A percentile compares a stretch with the other conserved stretches of the same genome.
These are phyloP conservation scores for Phengaris alcon DNA, from an alignment of 2,888 invertebrate species.

Conservation along the genomic window DNA sequence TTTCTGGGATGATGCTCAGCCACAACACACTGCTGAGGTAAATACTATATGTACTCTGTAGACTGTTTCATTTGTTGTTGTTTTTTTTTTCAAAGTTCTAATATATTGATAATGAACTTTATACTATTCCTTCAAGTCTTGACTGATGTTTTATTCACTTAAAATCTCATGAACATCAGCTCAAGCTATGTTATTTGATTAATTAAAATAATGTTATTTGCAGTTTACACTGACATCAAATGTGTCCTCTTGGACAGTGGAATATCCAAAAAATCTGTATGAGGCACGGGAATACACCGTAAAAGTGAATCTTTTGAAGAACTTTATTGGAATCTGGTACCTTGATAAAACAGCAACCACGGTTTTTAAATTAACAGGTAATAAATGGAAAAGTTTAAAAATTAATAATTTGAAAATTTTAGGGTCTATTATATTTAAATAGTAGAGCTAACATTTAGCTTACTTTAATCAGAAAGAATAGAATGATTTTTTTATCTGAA, in stretches of 20 bases:
- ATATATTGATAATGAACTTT: too few species aligned
- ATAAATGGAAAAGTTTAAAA: conserved; percentile 24
- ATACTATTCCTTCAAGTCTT: too few species aligned
- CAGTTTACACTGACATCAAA: conserved; percentile 71
- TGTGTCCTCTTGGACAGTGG: conserved; percentile 81
- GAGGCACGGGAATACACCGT: conserved; percentile 78
- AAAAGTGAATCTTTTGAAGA: conserved; percentile 75
- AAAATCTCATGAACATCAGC: too few species aligned
- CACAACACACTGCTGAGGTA: conserved; percentile 71
- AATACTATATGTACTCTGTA: conserved; percentile 30
- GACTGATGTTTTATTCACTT: too few species aligned
- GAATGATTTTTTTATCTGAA: too few species aligned
- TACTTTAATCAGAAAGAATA: too few species aligned
- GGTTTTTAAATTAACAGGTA: conserved; percentile 64
- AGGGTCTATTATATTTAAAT: too few species aligned
- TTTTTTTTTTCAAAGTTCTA: too few species aligned
- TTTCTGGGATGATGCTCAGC: conserved; percentile 82
- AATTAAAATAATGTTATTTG: conserved; percentile 22
- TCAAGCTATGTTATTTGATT: background rate
- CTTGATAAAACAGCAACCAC: conserved; percentile 46
- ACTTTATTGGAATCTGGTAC: conserved; percentile 59
- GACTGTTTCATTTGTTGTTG: too few species aligned
- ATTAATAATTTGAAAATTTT: too few species aligned
- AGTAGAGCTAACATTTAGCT: too few species aligned
- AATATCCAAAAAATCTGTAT: conserved; percentile 76